Evolutionary conservation across 1,140 invertebrate genomes (phyloP).

Genomic region (Ruditapes philippinarum): DNA sequence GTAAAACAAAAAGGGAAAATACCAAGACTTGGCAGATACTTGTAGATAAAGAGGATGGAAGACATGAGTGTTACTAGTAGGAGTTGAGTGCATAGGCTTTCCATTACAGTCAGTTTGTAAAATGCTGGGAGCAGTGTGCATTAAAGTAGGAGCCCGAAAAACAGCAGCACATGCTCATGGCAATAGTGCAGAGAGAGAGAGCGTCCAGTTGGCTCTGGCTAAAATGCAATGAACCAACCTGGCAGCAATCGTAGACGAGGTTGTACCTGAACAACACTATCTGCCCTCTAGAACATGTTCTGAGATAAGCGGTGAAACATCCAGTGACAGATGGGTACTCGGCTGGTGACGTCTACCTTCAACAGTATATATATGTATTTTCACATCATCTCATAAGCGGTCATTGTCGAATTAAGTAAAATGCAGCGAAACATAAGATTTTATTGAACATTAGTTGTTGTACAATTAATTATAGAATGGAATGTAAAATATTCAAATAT

Average conservation of each 20-base stretch:
- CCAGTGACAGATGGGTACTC: slow-evolving; percentile 16
- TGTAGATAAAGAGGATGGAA: slow-evolving; percentile 40
- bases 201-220: slow-evolving; percentile 59
- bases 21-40: slow-evolving; percentile 5
- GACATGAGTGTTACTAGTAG: slow-evolving; percentile 33
- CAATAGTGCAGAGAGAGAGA: slow-evolving; percentile 14
- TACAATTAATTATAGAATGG: too few species aligned
- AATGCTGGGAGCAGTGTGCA: slow-evolving; percentile 16
- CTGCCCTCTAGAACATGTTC: slow-evolving; percentile 30
- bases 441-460: too few species aligned
- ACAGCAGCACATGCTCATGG: not conserved
- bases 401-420: too few species aligned
- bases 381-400: too few species aligned
- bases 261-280: slow-evolving; percentile 27
- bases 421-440: too few species aligned
- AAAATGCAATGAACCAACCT: slow-evolving; percentile 2
- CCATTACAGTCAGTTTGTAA: slow-evolving; percentile 57
- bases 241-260: slow-evolving; percentile 34
- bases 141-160: slow-evolving; percentile 15
- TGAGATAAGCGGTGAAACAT: slow-evolving; percentile 45
- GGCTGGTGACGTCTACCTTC: slow-evolving; percentile 18
- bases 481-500: too few species aligned
- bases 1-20: not conserved
- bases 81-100: slow-evolving; percentile 60
- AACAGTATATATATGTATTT: slow-evolving; percentile 48